A percentile compares a stretch with the other conserved stretches of the same genome.
These are phyloP conservation scores for Hydropsyche betteni DNA, from an alignment of 2,888 invertebrate species.

Conservation along the genomic window DNA sequence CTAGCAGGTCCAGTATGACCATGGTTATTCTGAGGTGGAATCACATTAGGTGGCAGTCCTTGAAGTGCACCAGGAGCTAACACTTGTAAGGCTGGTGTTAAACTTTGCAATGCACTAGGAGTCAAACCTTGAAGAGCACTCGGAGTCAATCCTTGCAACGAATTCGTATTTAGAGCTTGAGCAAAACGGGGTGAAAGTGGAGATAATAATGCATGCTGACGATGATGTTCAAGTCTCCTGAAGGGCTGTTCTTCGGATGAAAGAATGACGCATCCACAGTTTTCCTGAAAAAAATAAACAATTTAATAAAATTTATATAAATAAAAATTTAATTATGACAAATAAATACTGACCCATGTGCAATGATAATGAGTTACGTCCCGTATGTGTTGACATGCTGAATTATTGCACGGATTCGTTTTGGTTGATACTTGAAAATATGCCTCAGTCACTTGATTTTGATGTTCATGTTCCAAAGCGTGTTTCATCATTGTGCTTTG, in stretches of 20 bases:
- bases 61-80: slow-evolving; percentile 53
- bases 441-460: slow-evolving; percentile 84
- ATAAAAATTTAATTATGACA: neutral
- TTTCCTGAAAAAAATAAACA: slow-evolving; percentile 67
- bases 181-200: slow-evolving; percentile 68
- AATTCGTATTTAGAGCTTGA: slow-evolving; percentile 62
- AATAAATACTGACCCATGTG: slow-evolving; percentile 73
- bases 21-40: slow-evolving; percentile 58
- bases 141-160: slow-evolving; percentile 40
- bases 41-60: slow-evolving; percentile 57
- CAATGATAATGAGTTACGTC: slow-evolving; percentile 90
- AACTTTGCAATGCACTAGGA: slow-evolving; percentile 54
- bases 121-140: slow-evolving; percentile 40
- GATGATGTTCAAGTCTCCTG: slow-evolving; percentile 84
- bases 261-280: slow-evolving; percentile 80
- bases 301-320: neutral
- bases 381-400: slow-evolving; percentile 76
- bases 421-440: slow-evolving; percentile 75
- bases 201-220: slow-evolving; percentile 80
- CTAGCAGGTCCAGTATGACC: slow-evolving; percentile 65
- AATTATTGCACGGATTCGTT: slow-evolving; percentile 71
- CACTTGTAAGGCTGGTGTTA: slow-evolving; percentile 58
- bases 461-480: slow-evolving; percentile 87
- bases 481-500: slow-evolving; percentile 83
- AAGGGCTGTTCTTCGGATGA: slow-evolving; percentile 80